A percentile compares a stretch with the other conserved stretches of the same genome.
Evolutionary conservation across 2,113 vertebrate genomes (phyloP).

Genomic region (Paraplagusia blochii): DNA sequence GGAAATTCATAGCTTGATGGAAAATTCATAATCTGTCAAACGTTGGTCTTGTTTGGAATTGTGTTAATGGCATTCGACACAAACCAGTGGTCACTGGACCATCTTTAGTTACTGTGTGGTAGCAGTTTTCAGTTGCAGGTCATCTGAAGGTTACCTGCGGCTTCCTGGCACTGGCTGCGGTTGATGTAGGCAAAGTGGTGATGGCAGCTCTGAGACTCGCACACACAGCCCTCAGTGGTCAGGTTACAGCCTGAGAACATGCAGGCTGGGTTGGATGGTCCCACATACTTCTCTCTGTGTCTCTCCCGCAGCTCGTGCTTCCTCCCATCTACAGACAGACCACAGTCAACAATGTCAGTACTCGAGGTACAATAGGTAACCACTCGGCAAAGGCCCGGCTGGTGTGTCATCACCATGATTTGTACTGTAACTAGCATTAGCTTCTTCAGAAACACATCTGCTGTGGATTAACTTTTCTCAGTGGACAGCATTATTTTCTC

Average conservation of each 20-base stretch:
- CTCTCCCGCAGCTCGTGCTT: conserved; percentile 64
- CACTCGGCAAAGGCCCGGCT: conserved; percentile 26
- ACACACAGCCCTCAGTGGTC: conserved; percentile 74
- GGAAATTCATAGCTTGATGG: too few relatives aligned
- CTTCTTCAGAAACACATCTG: conserved; percentile 66
- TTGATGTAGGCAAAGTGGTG: conserved; percentile 76
- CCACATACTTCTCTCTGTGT: conserved; percentile 70
- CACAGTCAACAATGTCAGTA: conserved; percentile 40
- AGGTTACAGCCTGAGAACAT: conserved; percentile 80
- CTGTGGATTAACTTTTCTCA: conserved; percentile 58
- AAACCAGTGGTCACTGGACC: too few relatives aligned
- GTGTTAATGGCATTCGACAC: too few relatives aligned
- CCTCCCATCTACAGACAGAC: conserved; percentile 55
- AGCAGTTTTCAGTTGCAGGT: conserved; percentile 26
- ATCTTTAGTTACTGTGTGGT: background rate
- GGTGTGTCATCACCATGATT: conserved; percentile 65
- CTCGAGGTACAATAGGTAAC: conserved; percentile 30
- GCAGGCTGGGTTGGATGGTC: conserved; percentile 69
- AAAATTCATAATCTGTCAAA: too few relatives aligned
- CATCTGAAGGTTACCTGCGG: conserved; percentile 72
- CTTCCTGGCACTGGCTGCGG: conserved; percentile 78
- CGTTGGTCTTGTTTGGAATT: too few relatives aligned
- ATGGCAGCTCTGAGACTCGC: conserved; percentile 77
- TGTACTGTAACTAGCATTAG: conserved; percentile 57
- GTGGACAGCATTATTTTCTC: conserved; percentile 44